These are phyloP conservation scores for Myiotriccus ornatus DNA, from an alignment of 2,797 vertebrate genomes.

Conservation along the genomic window DNA sequence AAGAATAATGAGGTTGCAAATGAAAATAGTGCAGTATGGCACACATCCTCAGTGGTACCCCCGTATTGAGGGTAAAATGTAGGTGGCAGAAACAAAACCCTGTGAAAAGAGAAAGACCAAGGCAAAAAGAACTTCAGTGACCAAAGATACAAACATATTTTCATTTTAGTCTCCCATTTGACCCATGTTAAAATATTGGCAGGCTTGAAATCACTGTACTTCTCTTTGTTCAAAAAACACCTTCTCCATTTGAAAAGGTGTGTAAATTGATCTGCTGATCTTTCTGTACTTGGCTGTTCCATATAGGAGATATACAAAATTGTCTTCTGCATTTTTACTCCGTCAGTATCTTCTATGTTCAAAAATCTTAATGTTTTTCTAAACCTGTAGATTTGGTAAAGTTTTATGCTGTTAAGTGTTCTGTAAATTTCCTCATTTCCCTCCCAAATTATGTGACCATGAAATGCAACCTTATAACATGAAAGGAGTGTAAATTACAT, in stretches of 20 bases:
- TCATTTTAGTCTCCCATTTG: background rate
- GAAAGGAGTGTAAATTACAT: background rate
- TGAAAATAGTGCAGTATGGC: background rate
- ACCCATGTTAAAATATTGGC: fast-evolving
- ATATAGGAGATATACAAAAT: background rate
- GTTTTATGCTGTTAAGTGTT: background rate
- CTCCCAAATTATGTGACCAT: background rate
- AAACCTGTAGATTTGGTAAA: background rate
- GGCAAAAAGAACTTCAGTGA: background rate
- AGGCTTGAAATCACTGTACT: background rate
- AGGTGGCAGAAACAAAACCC: background rate
- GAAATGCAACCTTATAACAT: background rate
- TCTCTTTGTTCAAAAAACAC: background rate
- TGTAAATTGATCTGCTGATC: background rate
- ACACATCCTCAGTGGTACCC: background rate
- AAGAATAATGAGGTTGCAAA: conserved; percentile 20
- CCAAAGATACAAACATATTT: background rate
- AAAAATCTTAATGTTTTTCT: background rate
- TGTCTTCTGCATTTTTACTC: background rate
- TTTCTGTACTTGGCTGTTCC: background rate
- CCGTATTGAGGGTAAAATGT: background rate
- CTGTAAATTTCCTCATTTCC: background rate
- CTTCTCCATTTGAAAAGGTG: background rate
- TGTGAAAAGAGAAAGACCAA: background rate
- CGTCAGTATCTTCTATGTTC: background rate